Evolutionary conservation across 1,140 invertebrate species (phyloP).

Genomic region (Drosophila leontia): DNA sequence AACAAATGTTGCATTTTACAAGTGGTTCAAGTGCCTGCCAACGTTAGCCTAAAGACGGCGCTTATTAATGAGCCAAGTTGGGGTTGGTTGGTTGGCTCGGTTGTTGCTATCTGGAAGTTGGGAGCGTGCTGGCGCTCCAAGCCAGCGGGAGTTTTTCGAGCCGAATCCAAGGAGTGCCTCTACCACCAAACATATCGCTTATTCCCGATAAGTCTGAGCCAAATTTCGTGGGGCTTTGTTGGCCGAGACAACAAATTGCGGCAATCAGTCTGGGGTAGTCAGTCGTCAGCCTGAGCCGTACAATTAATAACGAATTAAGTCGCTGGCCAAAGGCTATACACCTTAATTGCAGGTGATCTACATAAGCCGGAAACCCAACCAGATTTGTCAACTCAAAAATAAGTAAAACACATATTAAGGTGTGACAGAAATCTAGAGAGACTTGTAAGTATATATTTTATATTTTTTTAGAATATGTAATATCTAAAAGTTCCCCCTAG

Average conservation of each 20-base stretch:
- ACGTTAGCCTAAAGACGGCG: slow-evolving; percentile 75
- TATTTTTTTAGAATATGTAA: neutral
- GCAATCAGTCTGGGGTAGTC: slow-evolving; percentile 64
- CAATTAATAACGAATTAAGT: slow-evolving; percentile 80
- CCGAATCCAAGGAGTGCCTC: slow-evolving; percentile 8
- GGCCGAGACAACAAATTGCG: slow-evolving; percentile 68
- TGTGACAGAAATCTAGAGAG: neutral
- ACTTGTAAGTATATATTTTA: neutral
- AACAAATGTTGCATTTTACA: slow-evolving; percentile 84
- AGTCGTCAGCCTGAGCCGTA: slow-evolving; percentile 45
- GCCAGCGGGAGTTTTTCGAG: slow-evolving; percentile 33
- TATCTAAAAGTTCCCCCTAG: neutral
- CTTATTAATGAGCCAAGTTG: slow-evolving; percentile 74
- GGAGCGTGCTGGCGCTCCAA: slow-evolving; percentile 41
- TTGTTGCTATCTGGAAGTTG: slow-evolving; percentile 38
- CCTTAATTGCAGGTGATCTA: slow-evolving; percentile 56
- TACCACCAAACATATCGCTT: slow-evolving; percentile 14
- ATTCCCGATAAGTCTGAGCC: slow-evolving; percentile 30
- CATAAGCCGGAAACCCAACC: slow-evolving; percentile 37
- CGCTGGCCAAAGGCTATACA: slow-evolving; percentile 62
- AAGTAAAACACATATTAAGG: neutral
- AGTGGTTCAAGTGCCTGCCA: slow-evolving; percentile 77
- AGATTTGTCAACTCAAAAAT: slow-evolving; percentile 30
- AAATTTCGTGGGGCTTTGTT: slow-evolving; percentile 27
- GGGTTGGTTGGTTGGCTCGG: slow-evolving; percentile 12